Evolutionary conservation across 2,797 vertebrate species (phyloP), one percentile per base, ranked within the genome.

Genomic region (Delichon dasypus): DNA sequence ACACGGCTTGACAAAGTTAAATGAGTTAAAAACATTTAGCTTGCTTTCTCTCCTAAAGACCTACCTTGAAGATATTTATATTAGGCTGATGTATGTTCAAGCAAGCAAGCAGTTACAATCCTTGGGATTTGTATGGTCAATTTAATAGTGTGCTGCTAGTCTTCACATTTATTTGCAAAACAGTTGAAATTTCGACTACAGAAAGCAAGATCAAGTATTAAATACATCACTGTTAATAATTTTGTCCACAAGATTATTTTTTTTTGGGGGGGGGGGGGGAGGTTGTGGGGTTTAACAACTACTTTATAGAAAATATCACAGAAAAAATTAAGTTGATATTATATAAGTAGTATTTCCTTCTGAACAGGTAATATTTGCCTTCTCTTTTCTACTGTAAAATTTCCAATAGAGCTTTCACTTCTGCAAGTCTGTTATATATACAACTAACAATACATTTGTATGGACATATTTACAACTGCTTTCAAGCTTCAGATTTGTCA

Each of bases 231-330:
- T 3, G 1, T 30, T 81, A 38, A 47, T 19, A 50, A 23, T 71
- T 78, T 70, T 57, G 6, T 60, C 15, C 48, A 25, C 22, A 26
- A 10, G 4, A 18, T 18, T 34, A 18, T 18, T 34, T 29, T 11
- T 18, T 50, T 38, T 38, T 38, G 1, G 6, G 30, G 7, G 19
- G 19, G 13, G 53, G 7, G 1, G 1, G 7, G 21, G 9, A 13
- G 14, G 10, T 36, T 36, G 54, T 5, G 1, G 3, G 36, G 36
- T 38, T 57, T 7, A 53, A 25, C 16, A 53, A 55, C 47, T 65
- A 22, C 13, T 40, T 57, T 9, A 45, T 45, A 42, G 23, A 45
- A 75, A 83, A 66, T 4, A 23, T 23, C 10, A 67, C 5, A 48
- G 65, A 76, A 84, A 44, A 58, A 7, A 9, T 34, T 67, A 7